These are phyloP conservation scores for Lasiurus borealis DNA, from an alignment of 2,113 vertebrate species.

Conservation along the genomic window DNA sequence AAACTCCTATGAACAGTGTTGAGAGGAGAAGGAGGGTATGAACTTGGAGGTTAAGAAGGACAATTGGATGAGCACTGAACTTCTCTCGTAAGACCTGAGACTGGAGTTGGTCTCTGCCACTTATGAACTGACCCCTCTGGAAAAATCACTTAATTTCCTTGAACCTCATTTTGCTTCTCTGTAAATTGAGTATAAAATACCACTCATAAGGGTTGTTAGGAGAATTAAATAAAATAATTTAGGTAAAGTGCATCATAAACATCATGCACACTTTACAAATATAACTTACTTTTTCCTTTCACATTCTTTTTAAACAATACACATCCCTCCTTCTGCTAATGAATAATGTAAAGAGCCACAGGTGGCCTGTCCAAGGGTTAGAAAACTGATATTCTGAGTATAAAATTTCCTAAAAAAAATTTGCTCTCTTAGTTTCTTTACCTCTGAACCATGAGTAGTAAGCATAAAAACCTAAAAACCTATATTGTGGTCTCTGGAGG, in stretches of 20 bases:
- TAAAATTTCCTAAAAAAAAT: not conserved
- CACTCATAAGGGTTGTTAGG: not conserved
- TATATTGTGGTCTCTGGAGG: not conserved
- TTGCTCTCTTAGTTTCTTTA: not conserved
- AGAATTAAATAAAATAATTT: not conserved
- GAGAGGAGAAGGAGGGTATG: not conserved
- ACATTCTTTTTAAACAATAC: not conserved
- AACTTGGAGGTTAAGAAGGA: not conserved
- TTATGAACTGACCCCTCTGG: not conserved
- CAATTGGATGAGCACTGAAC: not conserved
- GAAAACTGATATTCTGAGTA: not conserved
- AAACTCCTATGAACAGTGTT: not conserved
- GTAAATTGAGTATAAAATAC: not conserved
- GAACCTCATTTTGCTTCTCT: constrained; percentile 26
- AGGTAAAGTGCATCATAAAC: not conserved
- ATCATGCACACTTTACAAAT: not conserved
- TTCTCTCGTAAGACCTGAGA: not conserved
- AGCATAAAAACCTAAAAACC: not conserved
- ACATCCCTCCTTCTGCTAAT: not conserved
- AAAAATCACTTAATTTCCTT: not conserved
- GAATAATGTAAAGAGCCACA: not conserved
- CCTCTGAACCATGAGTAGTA: not conserved
- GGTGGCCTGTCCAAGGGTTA: not conserved
- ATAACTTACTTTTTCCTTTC: not conserved
- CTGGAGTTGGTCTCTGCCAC: not conserved